phyloP scores from a whole-genome alignment of 1,140 invertebrate genomes.

The Teleopsis dalmanni region DNA sequence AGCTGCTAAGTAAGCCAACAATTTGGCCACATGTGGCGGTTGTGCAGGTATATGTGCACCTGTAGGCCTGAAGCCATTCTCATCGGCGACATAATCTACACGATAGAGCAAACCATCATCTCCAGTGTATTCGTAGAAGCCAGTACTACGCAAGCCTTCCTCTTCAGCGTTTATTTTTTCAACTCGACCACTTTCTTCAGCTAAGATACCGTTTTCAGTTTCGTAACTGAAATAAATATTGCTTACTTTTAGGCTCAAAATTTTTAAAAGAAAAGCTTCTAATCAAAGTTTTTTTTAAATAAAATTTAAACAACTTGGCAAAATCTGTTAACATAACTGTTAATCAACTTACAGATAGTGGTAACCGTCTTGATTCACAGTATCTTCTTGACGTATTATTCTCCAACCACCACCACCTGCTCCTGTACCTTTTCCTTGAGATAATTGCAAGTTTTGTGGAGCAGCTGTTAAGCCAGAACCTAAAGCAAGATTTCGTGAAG shows the following conservation, averaged over 20 bases:
- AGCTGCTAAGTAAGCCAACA: constrained; percentile 28
- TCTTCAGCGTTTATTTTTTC: constrained; percentile 43
- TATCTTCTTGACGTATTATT: constrained; percentile 33
- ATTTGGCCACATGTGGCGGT: constrained; percentile 27
- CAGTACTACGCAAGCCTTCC: constrained; percentile 44
- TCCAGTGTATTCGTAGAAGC: constrained; percentile 54
- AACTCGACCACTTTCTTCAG: constrained; percentile 49
- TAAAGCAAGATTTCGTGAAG: neutral
- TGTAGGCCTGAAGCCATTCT: constrained; percentile 70
- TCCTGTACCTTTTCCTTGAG: constrained; percentile 29
- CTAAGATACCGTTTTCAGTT: constrained; percentile 52
- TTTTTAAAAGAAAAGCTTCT: neutral
- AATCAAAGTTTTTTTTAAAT: neutral
- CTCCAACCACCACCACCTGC: constrained; percentile 29
- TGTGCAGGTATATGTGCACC: constrained; percentile 72
- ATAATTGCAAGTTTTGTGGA: constrained; percentile 10
- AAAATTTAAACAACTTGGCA: neutral
- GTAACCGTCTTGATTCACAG: constrained; percentile 34
- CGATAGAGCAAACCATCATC: constrained; percentile 42
- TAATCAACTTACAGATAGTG: constrained; percentile 34
- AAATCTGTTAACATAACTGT: neutral
- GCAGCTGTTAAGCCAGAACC: constrained; percentile 9
- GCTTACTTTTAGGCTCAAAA: neutral
- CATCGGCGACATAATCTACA: constrained; percentile 73
- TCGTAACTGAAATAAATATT: constrained; percentile 42